phyloP scores from a whole-genome alignment of 2,797 vertebrate genomes.

The Iguana delicatissima region DNA sequence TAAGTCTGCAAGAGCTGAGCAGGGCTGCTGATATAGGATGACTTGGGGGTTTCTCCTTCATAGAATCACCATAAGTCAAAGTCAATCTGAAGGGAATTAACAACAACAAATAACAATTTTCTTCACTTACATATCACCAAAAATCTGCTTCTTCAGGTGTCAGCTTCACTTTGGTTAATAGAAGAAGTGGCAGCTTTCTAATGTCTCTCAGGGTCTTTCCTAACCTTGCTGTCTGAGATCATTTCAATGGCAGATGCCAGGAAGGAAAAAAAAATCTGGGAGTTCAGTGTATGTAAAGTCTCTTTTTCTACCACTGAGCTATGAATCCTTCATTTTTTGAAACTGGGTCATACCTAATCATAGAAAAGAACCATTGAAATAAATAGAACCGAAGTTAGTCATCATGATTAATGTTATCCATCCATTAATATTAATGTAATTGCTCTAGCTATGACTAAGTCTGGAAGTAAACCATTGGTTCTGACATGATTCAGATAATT shows the following conservation, averaged over 20 bases:
- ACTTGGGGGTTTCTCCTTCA: too few species aligned
- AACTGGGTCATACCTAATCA: neutral
- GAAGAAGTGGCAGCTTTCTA: too few species aligned
- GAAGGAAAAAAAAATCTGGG: too few species aligned
- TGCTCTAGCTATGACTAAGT: neutral
- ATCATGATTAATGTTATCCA: neutral
- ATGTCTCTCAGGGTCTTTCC: too few species aligned
- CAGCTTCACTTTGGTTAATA: too few species aligned
- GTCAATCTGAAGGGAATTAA: too few species aligned
- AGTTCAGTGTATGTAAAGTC: neutral
- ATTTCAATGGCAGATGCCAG: neutral
- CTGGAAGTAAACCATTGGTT: neutral
- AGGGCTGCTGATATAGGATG: too few species aligned
- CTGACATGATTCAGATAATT: neutral
- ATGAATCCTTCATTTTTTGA: neutral
- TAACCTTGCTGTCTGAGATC: neutral
- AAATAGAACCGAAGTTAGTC: neutral
- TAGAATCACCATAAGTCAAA: too few species aligned
- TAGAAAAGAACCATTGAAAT: neutral
- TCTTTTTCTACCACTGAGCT: neutral
- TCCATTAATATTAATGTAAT: neutral
- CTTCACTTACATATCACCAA: too few species aligned
- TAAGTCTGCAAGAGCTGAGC: too few species aligned
- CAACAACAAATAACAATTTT: too few species aligned
- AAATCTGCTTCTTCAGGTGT: too few species aligned